Conservation (phyloP, 2,113 vertebrate genomes). For the zebrafish (Danio rerio) region DNA sequence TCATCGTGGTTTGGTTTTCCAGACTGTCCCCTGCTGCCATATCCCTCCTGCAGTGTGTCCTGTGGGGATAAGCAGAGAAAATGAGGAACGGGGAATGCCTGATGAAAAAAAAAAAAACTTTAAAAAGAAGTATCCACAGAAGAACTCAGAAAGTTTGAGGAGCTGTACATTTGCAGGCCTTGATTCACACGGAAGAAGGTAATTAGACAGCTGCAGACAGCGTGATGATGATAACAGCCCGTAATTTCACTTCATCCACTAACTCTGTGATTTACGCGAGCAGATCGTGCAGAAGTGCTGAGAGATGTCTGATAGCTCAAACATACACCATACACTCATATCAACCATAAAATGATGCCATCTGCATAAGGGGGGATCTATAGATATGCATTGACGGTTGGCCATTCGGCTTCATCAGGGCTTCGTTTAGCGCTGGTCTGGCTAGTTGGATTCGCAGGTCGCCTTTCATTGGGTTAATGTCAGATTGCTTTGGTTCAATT, state of each 20-base stretch:
- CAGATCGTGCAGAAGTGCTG: slow-evolving; percentile 17
- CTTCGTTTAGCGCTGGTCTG: too few relatives aligned
- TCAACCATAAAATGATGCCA: background rate
- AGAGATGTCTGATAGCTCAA: slow-evolving; percentile 1
- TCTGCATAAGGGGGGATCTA: background rate
- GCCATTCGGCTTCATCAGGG: too few relatives aligned
- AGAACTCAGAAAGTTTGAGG: background rate
- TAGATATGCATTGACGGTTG: background rate
- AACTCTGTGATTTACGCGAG: slow-evolving; percentile 17
- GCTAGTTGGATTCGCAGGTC: too few relatives aligned
- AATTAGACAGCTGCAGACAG: slow-evolving; percentile 1
- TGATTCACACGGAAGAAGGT: slow-evolving; percentile 17
- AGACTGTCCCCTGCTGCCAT: slow-evolving; percentile 86
- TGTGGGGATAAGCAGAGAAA: slow-evolving; percentile 59
- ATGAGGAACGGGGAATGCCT: background rate
- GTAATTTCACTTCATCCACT: slow-evolving; percentile 20
- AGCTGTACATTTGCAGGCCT: background rate
- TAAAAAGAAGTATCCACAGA: too few relatives aligned
- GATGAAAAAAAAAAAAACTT: background rate
- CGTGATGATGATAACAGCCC: background rate
- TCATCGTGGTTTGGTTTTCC: slow-evolving; percentile 92
- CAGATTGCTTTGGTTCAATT: too few relatives aligned
- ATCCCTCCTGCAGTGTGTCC: slow-evolving; percentile 91
- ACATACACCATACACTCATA: background rate
- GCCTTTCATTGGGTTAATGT: too few relatives aligned